Conservation (phyloP, 2,888 invertebrate genomes). For the Lissocephala sabroskyi region DNA sequence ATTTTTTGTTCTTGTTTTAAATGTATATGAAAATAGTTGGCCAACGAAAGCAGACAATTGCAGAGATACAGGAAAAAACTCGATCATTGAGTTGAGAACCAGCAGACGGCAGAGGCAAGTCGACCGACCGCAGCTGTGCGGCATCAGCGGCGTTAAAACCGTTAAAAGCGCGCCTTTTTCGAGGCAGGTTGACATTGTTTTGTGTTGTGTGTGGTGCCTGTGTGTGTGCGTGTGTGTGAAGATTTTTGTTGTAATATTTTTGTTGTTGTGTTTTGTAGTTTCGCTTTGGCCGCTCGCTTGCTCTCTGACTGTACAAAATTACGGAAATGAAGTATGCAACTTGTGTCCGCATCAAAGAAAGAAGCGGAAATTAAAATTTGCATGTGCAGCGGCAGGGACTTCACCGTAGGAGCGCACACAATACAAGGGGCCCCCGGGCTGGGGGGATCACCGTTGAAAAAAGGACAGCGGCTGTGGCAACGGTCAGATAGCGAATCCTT, state of each 20-base stretch:
- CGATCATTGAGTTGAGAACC: too few species aligned
- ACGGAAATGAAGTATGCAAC: conserved; percentile 64
- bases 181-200: neutral
- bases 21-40: too few species aligned
- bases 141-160: neutral
- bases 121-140: too few species aligned
- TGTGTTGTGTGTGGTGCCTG: conserved; percentile 4
- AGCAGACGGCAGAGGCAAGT: too few species aligned
- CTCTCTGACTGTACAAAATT: neutral
- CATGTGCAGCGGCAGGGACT: conserved; percentile 38
- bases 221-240: neutral
- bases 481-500: too few species aligned
- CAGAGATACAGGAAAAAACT: too few species aligned
- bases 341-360: conserved; percentile 56
- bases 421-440: too few species aligned
- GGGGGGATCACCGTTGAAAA: too few species aligned
- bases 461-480: too few species aligned
- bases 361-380: conserved; percentile 67
- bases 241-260: neutral
- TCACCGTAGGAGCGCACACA: too few species aligned
- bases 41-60: too few species aligned
- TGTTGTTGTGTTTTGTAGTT: conserved; percentile 2
- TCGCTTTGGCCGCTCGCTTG: neutral
- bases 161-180: conserved; percentile 1
- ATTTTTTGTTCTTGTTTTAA: conserved; percentile 1